Percentiles rank a stretch among this genome's conserved stretches.
Conservation (phyloP, 2,888 invertebrate genomes). For the Acanthococcus lagerstroemiae region DNA sequence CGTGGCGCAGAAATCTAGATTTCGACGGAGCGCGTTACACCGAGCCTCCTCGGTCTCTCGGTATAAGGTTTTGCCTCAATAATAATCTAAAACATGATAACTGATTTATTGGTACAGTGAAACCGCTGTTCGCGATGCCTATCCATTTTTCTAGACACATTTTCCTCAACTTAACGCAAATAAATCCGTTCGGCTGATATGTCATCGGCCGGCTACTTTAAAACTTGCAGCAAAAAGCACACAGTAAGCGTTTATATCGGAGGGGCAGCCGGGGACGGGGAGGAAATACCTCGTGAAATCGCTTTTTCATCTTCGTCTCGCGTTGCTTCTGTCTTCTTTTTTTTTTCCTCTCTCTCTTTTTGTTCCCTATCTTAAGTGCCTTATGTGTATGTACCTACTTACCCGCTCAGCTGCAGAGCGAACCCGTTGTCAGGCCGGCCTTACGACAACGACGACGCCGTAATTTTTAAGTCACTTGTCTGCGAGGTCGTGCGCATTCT, state of each 20-base stretch:
- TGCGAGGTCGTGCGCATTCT: constrained; percentile 24
- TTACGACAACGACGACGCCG: background rate
- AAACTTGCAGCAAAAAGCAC: background rate
- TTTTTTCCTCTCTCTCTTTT: background rate
- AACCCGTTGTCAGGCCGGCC: too few species aligned
- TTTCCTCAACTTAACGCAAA: constrained; percentile 24
- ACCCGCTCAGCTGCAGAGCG: too few species aligned
- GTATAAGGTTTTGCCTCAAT: background rate
- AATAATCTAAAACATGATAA: background rate
- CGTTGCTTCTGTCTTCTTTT: background rate
- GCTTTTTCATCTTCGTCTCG: background rate
- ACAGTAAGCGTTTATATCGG: background rate
- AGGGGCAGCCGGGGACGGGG: too few species aligned
- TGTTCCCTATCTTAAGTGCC: background rate
- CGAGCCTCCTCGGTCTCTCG: too few species aligned
- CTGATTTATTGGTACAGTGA: background rate
- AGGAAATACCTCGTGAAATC: background rate
- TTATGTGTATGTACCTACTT: background rate
- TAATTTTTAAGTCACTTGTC: constrained; percentile 29
- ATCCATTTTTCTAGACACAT: constrained; percentile 26
- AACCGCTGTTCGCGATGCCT: constrained; percentile 20
- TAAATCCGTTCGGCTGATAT: constrained; percentile 25
- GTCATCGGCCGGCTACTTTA: constrained; percentile 15
- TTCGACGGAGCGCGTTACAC: too few species aligned
- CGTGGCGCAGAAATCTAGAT: too few species aligned